Conservation (phyloP, 2,113 vertebrate species). For the Nyctibius bracteatus region DNA sequence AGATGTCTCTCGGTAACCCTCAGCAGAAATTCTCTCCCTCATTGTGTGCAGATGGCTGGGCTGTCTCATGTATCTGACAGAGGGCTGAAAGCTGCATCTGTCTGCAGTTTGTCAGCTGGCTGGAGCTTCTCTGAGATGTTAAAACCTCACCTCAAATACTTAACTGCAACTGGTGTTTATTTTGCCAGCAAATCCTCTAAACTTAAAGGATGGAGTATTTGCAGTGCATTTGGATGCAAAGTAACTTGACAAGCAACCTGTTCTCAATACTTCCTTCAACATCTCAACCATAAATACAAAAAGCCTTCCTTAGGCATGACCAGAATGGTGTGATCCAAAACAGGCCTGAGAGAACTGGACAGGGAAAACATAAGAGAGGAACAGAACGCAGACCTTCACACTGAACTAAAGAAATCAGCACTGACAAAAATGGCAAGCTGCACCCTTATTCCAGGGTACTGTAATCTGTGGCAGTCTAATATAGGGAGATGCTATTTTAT, state of each 20-base stretch:
- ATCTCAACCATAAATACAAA: neutral
- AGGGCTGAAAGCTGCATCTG: conserved; percentile 25
- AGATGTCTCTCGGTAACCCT: neutral
- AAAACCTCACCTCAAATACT: neutral
- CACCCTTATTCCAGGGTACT: neutral
- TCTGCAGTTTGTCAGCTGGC: conserved; percentile 19
- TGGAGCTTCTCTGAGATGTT: neutral
- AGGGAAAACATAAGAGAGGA: neutral
- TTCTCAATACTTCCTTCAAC: neutral
- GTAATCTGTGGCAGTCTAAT: neutral
- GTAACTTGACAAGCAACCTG: neutral
- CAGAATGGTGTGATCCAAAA: neutral
- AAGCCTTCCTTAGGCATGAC: neutral
- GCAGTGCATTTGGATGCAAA: neutral
- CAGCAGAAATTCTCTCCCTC: neutral
- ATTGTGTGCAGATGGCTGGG: neutral
- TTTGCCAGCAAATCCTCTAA: neutral
- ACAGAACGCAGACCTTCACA: neutral
- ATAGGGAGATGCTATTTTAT: neutral
- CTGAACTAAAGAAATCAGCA: neutral
- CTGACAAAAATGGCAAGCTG: neutral
- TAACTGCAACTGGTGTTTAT: neutral
- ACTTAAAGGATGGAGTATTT: neutral
- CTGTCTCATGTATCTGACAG: neutral
- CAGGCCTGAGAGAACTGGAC: neutral